phyloP scores from a whole-genome alignment of 2,113 vertebrate species.

The Anser brachyrhynchus region DNA sequence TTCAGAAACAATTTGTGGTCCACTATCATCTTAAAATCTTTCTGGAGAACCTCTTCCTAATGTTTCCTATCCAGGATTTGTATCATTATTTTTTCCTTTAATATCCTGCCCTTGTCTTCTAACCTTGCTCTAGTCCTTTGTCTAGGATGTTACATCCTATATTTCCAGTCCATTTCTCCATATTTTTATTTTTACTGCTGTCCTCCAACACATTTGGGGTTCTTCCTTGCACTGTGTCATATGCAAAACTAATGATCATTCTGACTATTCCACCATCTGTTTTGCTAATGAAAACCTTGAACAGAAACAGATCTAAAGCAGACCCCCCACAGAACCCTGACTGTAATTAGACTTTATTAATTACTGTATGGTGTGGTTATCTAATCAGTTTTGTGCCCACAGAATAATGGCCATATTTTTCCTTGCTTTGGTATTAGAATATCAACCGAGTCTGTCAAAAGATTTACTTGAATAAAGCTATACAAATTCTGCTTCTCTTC shows the following conservation, averaged over 20 bases:
- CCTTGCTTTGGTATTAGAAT: neutral
- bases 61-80: neutral
- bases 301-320: conserved; percentile 21
- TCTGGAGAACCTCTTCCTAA: neutral
- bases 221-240: neutral
- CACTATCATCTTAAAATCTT: neutral
- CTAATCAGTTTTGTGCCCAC: neutral
- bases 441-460: neutral
- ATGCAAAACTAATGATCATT: conserved; percentile 42
- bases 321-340: neutral
- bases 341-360: conserved; percentile 22
- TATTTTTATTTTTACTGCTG: conserved; percentile 16
- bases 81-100: neutral
- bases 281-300: conserved; percentile 51
- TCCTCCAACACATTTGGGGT: neutral
- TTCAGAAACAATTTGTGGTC: neutral
- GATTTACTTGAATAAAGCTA: neutral
- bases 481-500: neutral
- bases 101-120: neutral
- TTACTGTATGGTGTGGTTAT: neutral
- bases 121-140: neutral
- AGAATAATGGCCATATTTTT: neutral
- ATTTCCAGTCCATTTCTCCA: neutral
- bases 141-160: neutral
- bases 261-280: conserved; percentile 53